Conservation (phyloP, 2,888 invertebrate species). For the Nezara viridula region DNA sequence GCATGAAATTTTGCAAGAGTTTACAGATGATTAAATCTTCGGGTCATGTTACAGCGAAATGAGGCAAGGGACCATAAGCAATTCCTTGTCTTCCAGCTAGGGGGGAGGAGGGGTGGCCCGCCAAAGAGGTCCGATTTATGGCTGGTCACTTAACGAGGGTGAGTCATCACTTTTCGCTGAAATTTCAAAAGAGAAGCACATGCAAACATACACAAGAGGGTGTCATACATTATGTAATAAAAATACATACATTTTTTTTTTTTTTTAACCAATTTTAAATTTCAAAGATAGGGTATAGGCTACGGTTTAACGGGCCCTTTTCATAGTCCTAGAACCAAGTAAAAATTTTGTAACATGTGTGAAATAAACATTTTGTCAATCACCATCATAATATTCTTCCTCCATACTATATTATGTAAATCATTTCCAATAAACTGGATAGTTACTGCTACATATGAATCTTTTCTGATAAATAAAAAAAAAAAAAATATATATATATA, state of each 20-base stretch:
- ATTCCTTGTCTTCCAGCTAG: neutral
- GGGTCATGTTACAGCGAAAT: neutral
- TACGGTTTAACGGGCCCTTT: too few relatives aligned
- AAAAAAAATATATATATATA: too few relatives aligned
- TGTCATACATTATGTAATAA: neutral
- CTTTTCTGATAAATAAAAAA: too few relatives aligned
- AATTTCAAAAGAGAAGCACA: neutral
- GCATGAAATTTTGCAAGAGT: neutral
- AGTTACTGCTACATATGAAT: too few relatives aligned
- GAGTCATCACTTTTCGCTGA: neutral
- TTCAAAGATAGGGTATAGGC: too few relatives aligned
- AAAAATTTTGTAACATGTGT: too few relatives aligned
- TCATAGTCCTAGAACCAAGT: too few relatives aligned
- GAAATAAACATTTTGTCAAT: too few relatives aligned
- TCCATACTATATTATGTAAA: neutral
- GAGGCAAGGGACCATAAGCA: neutral
- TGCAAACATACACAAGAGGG: neutral
- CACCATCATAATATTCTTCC: neutral
- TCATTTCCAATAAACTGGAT: too few relatives aligned
- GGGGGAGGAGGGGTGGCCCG: neutral
- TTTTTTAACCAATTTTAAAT: too few relatives aligned
- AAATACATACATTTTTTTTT: too few relatives aligned
- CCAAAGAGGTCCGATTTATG: neutral
- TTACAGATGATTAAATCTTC: neutral
- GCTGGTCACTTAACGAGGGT: neutral